Base-by-base conservation (phyloP, 2,888 invertebrate genomes). In the Meganola albula region DNA sequence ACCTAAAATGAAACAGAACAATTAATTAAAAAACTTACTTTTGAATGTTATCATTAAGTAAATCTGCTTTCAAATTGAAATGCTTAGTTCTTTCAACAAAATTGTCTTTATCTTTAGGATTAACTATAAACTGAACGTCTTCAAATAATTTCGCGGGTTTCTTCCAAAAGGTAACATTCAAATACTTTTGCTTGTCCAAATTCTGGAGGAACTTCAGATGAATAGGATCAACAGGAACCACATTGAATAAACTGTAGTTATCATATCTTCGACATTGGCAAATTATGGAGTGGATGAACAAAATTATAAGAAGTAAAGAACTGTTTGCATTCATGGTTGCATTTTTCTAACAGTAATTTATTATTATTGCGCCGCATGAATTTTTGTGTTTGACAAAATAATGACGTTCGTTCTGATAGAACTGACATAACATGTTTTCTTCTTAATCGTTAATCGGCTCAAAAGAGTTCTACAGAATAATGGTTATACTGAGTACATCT, bases 141-240 rank as follows among this genome's bases (percentile, higher is more conserved):
- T 61, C 51, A 31, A 52, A 57, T 14, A 82, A 32, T 32, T 68
- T 76, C 1, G 44, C 43, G 0, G 80, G 77, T 10, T 51, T 64
- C 20, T 55, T 66, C 76, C 76, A 78, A 40, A 74, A 82, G 0
- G 60, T 34, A 3, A 74, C 37, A 21, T 80, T 58, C 0, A 79
- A 49, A 12, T 78, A 77, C 36, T 64, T 75, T 21, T 65, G 50
- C 0, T 33, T 34, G 2, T 64, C 63, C 12, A 80, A 37, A 38
- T 68, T 73, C 29, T 67, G 62, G 4, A 83, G 42, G 34, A 79
- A 80, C 8, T 58, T 62, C 40, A 79, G 48, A 14, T 83, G 79
- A 1, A 62, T 63, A 1, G 40, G 24, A 1, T 65, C 58, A 0
- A 33, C 42, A 0, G 79, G 74, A 0, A 44, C 20, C 0, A 62